Base-by-base conservation (phyloP, 1,140 invertebrate species). In the Meloidogyne chitwoodi region DNA sequence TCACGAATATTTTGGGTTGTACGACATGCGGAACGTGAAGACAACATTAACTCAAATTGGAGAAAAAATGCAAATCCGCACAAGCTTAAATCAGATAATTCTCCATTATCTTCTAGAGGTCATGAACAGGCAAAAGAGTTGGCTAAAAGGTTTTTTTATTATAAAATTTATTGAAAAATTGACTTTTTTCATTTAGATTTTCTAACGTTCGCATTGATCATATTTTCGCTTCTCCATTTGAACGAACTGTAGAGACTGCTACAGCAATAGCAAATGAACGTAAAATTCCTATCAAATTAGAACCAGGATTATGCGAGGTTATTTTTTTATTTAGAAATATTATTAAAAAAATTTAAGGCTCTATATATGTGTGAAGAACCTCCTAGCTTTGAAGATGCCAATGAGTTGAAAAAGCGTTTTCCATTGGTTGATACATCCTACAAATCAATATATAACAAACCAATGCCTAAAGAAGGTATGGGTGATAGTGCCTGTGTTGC, bases 211-310 rank as follows among this genome's bases (percentile, higher is more conserved):
- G 62, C 14, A 74, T 85, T 16, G 76, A 82, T 38, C 80, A 85
- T 61, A 68, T 82, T 48, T 85, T 84, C 64, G 79, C 78, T 19
- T 86, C 83, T 1, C 84, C 84, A 34, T 85, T 87, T 61, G 85
- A 87, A 70, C 64, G 84, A 75, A 85, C 84, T 19, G 71, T 85
- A 10, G 85, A 85, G 68, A 85, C 84, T n/a, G 83, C 81, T 2
- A 79, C 78, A 1, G 41, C 34, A 24, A 68, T 87, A 16, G 56
- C 84, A 8, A 75, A 66, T 5, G 27, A 69, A n/a, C 75, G 76
- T 56, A 31, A 75, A 34, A 86, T 80, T 71, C 64, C 63, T 12
- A 85, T 83, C n/a, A 84, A 83, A 27, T 74, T 81, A 2, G 84
- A 85, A 56, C 86, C 86, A 10, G 84, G 84, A 10, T 68, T 85